Conservation (phyloP, 1,140 invertebrate genomes). For the Venustaconcha ellipsiformis region DNA sequence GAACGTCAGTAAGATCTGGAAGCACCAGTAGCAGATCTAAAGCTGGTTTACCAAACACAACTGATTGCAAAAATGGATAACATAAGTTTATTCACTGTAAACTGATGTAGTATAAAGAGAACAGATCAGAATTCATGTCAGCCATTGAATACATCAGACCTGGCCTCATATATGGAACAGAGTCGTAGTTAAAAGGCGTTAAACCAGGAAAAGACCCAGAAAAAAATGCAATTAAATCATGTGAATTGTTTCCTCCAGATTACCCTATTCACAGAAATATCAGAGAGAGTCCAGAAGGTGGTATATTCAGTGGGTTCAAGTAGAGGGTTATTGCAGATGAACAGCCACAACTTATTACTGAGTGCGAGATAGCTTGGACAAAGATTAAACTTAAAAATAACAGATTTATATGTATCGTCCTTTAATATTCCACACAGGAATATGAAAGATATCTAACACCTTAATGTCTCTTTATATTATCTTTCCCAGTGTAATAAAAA, state of each 20-base stretch:
- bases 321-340: constrained; percentile 28
- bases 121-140: constrained; percentile 27
- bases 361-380: constrained; percentile 26
- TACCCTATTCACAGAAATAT: no score
- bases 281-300: background rate
- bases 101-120: constrained; percentile 32
- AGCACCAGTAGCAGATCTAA: background rate
- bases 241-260: no score
- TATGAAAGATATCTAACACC: background rate
- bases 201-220: constrained; percentile 9
- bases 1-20: background rate
- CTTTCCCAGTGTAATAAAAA: background rate
- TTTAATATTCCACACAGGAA: constrained; percentile 27
- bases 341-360: background rate
- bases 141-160: constrained; percentile 30
- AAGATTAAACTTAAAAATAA: constrained; percentile 25
- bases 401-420: constrained; percentile 13
- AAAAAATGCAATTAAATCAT: no score
- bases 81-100: constrained; percentile 27
- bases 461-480: constrained; percentile 13
- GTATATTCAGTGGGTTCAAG: constrained; percentile 23
- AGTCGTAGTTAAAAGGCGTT: constrained; percentile 38
- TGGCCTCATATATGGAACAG: constrained; percentile 37
- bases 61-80: constrained; percentile 8
- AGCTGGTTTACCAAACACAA: background rate